Evolutionary conservation across 2,888 invertebrate species (phyloP).

Genomic region (Noctua pronuba): DNA sequence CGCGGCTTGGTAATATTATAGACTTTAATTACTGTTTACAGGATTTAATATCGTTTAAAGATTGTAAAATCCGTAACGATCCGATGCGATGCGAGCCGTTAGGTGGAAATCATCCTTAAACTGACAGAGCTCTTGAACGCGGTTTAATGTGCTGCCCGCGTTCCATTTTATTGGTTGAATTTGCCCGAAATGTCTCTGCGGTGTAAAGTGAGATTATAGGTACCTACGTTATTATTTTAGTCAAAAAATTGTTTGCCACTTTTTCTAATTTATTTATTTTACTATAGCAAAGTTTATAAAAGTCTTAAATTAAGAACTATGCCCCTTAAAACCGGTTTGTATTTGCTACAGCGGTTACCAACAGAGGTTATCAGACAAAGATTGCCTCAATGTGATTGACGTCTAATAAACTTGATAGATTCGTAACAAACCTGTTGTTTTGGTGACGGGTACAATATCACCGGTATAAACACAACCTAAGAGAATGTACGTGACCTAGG

Average conservation of each 20-base stretch:
- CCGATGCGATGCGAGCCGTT: too few relatives aligned
- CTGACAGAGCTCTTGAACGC: neutral
- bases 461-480: neutral
- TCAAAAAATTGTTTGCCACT: neutral
- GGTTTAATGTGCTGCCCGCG: neutral
- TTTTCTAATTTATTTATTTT: neutral
- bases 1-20: too few relatives aligned
- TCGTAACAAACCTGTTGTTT: neutral
- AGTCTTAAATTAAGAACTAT: too few relatives aligned
- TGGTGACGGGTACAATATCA: neutral
- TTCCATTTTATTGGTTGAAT: neutral
- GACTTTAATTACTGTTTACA: too few relatives aligned
- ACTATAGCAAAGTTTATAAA: too few relatives aligned
- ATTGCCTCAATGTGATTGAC: neutral
- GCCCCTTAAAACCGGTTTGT: too few relatives aligned
- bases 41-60: too few relatives aligned
- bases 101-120: too few relatives aligned
- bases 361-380: neutral
- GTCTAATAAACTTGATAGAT: neutral
- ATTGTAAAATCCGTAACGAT: too few relatives aligned
- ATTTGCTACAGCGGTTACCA: neutral
- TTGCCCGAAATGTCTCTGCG: neutral
- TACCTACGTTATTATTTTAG: neutral
- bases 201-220: neutral
- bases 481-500: neutral